Percentiles rank a stretch among this genome's conserved stretches.
These are phyloP conservation scores for Aphaenogaster ashmeadi DNA, from an alignment of 1,140 invertebrate species.

Conservation along the genomic window DNA sequence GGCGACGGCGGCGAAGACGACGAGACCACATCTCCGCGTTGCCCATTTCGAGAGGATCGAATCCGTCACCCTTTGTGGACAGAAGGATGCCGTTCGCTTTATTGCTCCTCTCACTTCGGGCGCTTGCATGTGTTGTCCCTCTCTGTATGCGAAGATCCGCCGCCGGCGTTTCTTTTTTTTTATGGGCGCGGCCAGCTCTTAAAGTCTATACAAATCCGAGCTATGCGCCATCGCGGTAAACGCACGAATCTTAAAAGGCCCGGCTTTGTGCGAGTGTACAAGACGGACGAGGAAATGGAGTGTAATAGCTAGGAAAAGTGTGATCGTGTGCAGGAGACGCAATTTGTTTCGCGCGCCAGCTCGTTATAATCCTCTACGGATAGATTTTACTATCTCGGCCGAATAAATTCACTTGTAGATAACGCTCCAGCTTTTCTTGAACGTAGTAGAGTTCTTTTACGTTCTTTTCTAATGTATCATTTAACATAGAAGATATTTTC, in stretches of 20 bases:
- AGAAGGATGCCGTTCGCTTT: conserved; percentile 70
- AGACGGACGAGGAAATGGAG: conserved; percentile 34
- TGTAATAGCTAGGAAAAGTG: conserved; percentile 53
- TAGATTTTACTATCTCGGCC: background rate
- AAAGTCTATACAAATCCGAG: conserved; percentile 57
- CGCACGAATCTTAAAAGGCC: conserved; percentile 59
- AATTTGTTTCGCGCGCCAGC: conserved; percentile 8
- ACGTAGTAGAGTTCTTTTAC: background rate
- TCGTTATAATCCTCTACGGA: conserved; percentile 24
- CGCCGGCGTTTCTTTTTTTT: conserved; percentile 24
- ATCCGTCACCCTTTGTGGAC: conserved; percentile 75
- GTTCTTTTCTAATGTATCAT: background rate
- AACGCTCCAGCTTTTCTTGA: background rate
- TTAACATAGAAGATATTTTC: background rate
- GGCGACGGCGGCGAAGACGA: conserved; percentile 35
- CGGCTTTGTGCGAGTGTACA: conserved; percentile 54
- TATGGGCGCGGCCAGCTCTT: conserved; percentile 60
- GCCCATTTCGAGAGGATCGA: conserved; percentile 68
- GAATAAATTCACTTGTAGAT: conserved; percentile 14
- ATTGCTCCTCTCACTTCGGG: conserved; percentile 61
- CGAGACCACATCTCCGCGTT: conserved; percentile 29
- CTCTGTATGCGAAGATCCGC: conserved; percentile 44
- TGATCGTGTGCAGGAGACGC: conserved; percentile 41
- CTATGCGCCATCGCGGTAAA: conserved; percentile 39
- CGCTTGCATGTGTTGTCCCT: background rate